Evolutionary conservation across 2,113 vertebrate genomes (phyloP).

Genomic region (Marmota monax): DNA sequence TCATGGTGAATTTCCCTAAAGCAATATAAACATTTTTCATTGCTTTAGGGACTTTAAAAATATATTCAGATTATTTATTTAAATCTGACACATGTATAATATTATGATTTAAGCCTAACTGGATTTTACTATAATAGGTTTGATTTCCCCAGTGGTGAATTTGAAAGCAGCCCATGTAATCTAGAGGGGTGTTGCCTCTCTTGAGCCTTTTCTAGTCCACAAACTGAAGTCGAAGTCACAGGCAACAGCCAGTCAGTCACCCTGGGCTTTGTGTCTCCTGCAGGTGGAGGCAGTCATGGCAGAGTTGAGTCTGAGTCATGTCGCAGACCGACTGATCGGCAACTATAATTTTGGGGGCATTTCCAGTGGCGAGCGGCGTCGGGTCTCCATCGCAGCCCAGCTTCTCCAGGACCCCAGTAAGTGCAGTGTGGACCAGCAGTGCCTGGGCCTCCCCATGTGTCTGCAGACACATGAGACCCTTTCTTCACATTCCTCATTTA

Average conservation of each 20-base stretch:
- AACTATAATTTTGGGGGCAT: slow-evolving; percentile 91
- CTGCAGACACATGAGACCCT: background rate
- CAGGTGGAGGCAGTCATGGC: slow-evolving; percentile 94
- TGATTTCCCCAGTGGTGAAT: background rate
- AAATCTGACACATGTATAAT: background rate
- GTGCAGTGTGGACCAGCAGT: slow-evolving; percentile 73
- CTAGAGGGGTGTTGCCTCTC: background rate
- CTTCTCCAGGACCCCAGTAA: slow-evolving; percentile 97
- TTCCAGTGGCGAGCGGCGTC: slow-evolving; percentile 94
- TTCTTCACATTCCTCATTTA: background rate
- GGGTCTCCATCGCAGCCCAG: slow-evolving; percentile 96
- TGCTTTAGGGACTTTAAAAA: background rate
- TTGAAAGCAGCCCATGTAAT: background rate
- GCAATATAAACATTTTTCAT: background rate
- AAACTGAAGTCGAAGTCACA: background rate
- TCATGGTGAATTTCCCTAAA: background rate
- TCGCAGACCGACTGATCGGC: slow-evolving; percentile 94
- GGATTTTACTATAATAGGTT: background rate
- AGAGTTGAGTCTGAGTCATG: slow-evolving; percentile 93
- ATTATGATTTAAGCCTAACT: slow-evolving; percentile 1
- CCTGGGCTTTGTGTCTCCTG: slow-evolving; percentile 42
- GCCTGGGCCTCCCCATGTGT: background rate
- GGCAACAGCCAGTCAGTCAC: background rate
- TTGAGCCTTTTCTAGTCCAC: background rate
- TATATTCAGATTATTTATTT: background rate